Evolutionary conservation across 2,888 invertebrate species (phyloP), one percentile per base, ranked within the genome.

Genomic region (Priocnemis perturbator): DNA sequence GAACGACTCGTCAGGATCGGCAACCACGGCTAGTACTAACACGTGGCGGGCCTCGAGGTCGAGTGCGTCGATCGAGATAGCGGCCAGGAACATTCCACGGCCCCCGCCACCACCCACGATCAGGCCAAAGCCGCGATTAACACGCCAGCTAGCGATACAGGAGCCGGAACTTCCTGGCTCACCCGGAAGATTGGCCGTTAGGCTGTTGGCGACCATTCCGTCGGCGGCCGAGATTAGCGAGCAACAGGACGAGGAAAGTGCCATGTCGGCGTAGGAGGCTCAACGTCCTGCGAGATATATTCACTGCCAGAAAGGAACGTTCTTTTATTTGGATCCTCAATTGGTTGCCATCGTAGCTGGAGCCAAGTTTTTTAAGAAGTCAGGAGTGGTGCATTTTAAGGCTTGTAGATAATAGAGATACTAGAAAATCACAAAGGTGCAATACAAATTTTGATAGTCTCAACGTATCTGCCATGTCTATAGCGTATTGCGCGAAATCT

Each of bases 1-100:
- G 61, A 97, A 97, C 89, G 97, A 97, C 89, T 97, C 97, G 15
- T 96, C 96, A 0, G 96, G 96, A 1, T 96, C 97, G 5, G 94
- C 93, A 23, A 96, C 96, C 19, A 96, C 96, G 0, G 96, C 96
- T 26, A 96, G 95, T 83, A 97, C 97, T 19, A 95, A 96, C 82
- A 96, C 97, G 64, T 97, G 97, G 94, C 92, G 97, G 71, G 93
- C 96, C 83, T 96, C 97, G 11, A 91, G 97, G 61, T 96, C 96
- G 56, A 96, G 95, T 85, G 94, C 94, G 66, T 92, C 93, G 30
- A 92, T 94, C 83, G 93, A 91, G 79, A 88, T 83, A 79, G 82
- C 72, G 64, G 67, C 78, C 81, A 80, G 90, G 85, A 73, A 70
- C 20, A 84, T 85, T n/a, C 83, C 85, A 5, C 82, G 85, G 53